Percentiles rank a stretch among this genome's conserved stretches.
These are phyloP conservation scores for Dryobota labecula DNA, from an alignment of 2,888 invertebrate genomes.

Conservation along the genomic window DNA sequence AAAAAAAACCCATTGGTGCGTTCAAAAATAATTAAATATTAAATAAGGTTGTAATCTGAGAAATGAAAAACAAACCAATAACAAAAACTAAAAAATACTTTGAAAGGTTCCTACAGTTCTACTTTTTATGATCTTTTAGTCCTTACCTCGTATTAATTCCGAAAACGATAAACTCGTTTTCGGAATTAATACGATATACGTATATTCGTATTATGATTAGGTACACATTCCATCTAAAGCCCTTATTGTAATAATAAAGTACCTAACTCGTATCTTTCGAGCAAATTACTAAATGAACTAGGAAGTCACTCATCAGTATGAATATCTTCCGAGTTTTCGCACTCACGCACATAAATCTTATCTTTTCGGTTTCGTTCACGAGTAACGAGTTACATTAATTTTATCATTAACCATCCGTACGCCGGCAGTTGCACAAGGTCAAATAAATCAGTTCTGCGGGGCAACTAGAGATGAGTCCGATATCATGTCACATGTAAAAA, in stretches of 20 bases:
- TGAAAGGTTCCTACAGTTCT: neutral
- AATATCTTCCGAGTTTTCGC: neutral
- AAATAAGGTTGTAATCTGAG: neutral
- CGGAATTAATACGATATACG: no score
- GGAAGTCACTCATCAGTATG: neutral
- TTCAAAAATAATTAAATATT: conserved; percentile 5
- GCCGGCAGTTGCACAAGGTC: conserved; percentile 56
- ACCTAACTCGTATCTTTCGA: neutral
- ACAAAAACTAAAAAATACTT: neutral
- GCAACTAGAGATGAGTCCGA: no score
- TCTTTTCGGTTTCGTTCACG: conserved; percentile 10
- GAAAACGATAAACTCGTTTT: no score
- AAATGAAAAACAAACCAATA: neutral
- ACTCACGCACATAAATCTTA: neutral
- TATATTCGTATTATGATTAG: no score
- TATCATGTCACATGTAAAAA: no score
- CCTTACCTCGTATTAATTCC: neutral
- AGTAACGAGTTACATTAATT: conserved; percentile 22
- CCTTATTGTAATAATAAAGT: no score
- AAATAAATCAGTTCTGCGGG: conserved; percentile 58
- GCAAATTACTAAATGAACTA: neutral
- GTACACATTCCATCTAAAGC: no score
- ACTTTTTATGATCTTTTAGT: neutral
- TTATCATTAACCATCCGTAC: conserved; percentile 4
- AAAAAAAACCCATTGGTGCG: conserved; percentile 13